phyloP scores from a whole-genome alignment of 1,140 invertebrate species.

The Apolygus lucorum region DNA sequence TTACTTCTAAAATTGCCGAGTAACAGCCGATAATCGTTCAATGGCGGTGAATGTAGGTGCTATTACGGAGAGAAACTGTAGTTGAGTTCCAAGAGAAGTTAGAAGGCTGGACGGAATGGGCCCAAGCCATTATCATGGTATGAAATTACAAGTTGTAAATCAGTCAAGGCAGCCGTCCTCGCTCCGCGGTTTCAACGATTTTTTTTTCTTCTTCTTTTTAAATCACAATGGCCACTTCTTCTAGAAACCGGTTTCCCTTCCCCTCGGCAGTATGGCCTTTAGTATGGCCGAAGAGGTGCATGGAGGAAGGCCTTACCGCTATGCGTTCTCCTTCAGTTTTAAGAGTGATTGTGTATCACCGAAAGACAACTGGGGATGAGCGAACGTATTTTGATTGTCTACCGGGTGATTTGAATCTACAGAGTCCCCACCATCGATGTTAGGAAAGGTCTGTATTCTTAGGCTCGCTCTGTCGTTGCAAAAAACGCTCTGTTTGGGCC shows the following conservation, averaged over 20 bases:
- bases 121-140: background rate
- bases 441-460: no score
- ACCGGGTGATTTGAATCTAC: no score
- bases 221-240: constrained; percentile 10
- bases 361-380: no score
- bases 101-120: background rate
- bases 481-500: no score
- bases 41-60: background rate
- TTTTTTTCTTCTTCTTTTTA: background rate
- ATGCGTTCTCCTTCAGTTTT: no score
- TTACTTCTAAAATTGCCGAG: background rate
- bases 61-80: background rate
- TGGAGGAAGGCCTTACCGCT: background rate
- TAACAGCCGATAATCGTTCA: background rate
- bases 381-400: no score
- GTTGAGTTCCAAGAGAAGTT: background rate
- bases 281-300: background rate
- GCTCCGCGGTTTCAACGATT: constrained; percentile 9
- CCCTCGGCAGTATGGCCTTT: no score
- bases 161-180: background rate
- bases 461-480: no score
- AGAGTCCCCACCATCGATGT: no score
- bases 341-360: no score
- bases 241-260: background rate
- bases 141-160: constrained; percentile 14